Base-by-base conservation (phyloP, 1,140 invertebrate species). In the Ceratitis capitata region DNA sequence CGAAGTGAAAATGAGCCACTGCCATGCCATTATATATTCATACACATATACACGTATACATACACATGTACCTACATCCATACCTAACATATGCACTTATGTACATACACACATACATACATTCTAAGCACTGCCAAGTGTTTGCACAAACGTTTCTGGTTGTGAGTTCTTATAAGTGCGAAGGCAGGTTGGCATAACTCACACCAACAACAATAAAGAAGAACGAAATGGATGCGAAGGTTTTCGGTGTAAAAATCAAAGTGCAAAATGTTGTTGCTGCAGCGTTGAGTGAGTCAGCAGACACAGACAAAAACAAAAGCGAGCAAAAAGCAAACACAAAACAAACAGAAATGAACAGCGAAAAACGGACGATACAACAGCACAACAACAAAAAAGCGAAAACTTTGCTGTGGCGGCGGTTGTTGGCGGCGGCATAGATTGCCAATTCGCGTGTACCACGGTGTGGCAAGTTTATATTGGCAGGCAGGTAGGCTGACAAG, bases 1-100 rank as follows among this genome's bases (percentile, higher is more conserved):
- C 69, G 39, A 78, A 78, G 69, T 78, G 69, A 78, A 78, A 78
- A 78, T 78, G 69, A 78, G 35, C 7, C 32, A 78, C 69, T 45
- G n/a, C 39, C 39, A 9, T 78, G 14, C 39, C 9, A 45, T 45
- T 45, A 45, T 45, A 26, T 45, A 3, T 78, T 0, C 45, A 39
- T 0, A 39, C 14, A 19, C 23, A 0, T 47, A 14, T 78, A 32
- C 3, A 29, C 23, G 29, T 35, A 58, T 14, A 35, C 32, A 45
- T 45, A 16, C 2, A 45, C n/a, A 45, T 78, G 1, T 45, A 23
- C 39, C 32, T 26, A 7, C 26, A 61, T 61, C 23, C 26, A 56
- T 19, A 56, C 0, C 5, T 56, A 56, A 10, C 12, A 9, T n/a
- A 19, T 47, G 1, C 45, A 53, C n/a, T 12, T 10, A 5, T 53